Evolutionary conservation across 2,888 invertebrate species (phyloP).

Genomic region (Lithophane leautieri): DNA sequence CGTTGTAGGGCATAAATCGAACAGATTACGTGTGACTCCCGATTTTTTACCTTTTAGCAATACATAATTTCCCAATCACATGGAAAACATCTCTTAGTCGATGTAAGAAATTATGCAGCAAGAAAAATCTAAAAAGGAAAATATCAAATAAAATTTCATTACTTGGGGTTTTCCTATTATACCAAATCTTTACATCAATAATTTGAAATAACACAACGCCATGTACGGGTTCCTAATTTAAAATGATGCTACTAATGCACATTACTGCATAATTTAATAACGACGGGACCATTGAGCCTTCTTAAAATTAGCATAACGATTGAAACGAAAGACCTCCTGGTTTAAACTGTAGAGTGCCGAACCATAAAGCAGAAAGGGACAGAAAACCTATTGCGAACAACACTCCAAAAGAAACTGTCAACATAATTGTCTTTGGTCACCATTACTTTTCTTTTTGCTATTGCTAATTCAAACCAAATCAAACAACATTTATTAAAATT

Average conservation of each 20-base stretch:
- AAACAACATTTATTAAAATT: too few relatives aligned
- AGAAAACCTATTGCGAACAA: neutral
- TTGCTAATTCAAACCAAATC: too few relatives aligned
- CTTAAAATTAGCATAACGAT: slow-evolving; percentile 51
- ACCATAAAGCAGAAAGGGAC: neutral
- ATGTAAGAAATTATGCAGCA: too few relatives aligned
- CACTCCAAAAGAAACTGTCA: too few relatives aligned
- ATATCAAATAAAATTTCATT: slow-evolving; percentile 16
- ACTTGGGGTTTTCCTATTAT: neutral
- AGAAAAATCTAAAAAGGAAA: neutral
- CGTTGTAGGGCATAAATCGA: too few relatives aligned
- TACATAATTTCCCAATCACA: neutral
- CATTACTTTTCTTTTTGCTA: too few relatives aligned
- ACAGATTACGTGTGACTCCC: too few relatives aligned
- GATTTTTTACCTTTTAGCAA: too few relatives aligned
- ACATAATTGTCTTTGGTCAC: too few relatives aligned
- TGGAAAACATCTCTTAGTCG: too few relatives aligned
- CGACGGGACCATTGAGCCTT: slow-evolving; percentile 22
- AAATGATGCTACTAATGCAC: slow-evolving; percentile 30
- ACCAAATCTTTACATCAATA: neutral
- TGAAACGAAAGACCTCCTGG: slow-evolving; percentile 49
- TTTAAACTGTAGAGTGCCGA: neutral
- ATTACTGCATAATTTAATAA: slow-evolving; percentile 41
- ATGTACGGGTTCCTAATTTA: slow-evolving; percentile 25
- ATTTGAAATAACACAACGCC: slow-evolving; percentile 28